Conservation (phyloP, 2,888 invertebrate genomes). For the Orgyia antiqua region DNA sequence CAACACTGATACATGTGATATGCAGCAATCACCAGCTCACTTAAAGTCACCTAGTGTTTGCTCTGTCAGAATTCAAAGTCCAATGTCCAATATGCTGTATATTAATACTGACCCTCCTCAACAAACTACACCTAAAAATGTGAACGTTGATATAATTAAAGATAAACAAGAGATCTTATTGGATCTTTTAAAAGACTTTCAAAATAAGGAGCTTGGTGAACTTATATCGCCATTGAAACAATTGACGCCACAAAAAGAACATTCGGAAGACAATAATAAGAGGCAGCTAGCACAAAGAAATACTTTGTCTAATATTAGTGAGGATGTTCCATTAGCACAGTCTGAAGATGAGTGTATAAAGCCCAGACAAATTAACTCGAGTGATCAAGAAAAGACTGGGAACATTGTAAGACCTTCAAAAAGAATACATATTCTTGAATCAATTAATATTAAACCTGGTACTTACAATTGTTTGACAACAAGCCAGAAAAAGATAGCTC, state of each 20-base stretch:
- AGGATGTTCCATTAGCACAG: slow-evolving; percentile 34
- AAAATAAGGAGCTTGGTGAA: slow-evolving; percentile 31
- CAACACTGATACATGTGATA: slow-evolving; percentile 34
- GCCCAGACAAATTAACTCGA: too few species aligned
- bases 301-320: slow-evolving; percentile 10
- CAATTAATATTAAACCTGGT: slow-evolving; percentile 45
- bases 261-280: slow-evolving; percentile 10
- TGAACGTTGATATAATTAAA: slow-evolving; percentile 32
- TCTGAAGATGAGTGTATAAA: slow-evolving; percentile 45
- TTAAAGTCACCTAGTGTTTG: slow-evolving; percentile 11
- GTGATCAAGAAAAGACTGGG: slow-evolving; percentile 13
- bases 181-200: slow-evolving; percentile 46
- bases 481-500: slow-evolving; percentile 8
- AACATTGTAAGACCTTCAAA: slow-evolving; percentile 42
- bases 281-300: slow-evolving; percentile 9
- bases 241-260: slow-evolving; percentile 12
- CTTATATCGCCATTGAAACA: slow-evolving; percentile 23
- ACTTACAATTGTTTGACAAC: slow-evolving; percentile 4
- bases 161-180: slow-evolving; percentile 48
- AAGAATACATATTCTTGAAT: slow-evolving; percentile 55
- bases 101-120: slow-evolving; percentile 21
- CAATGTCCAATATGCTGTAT: slow-evolving; percentile 41
- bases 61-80: slow-evolving; percentile 33
- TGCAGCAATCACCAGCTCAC: background rate
- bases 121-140: slow-evolving; percentile 23